Conservation (phyloP, 1,140 invertebrate genomes). For the Archivesica marissinica region DNA sequence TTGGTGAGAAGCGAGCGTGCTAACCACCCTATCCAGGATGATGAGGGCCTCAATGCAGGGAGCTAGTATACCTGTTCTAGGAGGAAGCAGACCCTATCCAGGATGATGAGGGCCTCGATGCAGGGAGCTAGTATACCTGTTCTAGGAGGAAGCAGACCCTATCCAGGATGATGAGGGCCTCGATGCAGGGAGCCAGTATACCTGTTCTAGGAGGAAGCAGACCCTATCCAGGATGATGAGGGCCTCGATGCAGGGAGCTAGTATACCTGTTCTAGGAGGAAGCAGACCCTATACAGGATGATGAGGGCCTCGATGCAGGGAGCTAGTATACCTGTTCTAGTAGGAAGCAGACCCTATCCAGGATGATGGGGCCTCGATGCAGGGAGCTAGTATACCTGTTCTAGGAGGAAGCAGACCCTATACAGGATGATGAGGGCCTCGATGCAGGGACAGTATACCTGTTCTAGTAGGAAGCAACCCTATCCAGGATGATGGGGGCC, state of each 20-base stretch:
- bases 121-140: constrained; percentile 76
- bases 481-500: constrained; percentile 75
- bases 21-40: constrained; percentile 75
- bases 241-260: constrained; percentile 76
- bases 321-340: constrained; percentile 69
- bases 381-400: too few relatives aligned
- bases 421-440: constrained; percentile 77
- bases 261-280: constrained; percentile 76
- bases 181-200: constrained; percentile 76
- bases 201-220: constrained; percentile 77
- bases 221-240: constrained; percentile 76
- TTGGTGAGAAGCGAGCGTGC: too few relatives aligned
- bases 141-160: constrained; percentile 75
- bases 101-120: constrained; percentile 75
- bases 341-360: too few relatives aligned
- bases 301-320: constrained; percentile 77
- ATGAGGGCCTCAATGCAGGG: constrained; percentile 77
- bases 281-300: constrained; percentile 74
- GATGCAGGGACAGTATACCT: constrained; percentile 72
- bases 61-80: constrained; percentile 78
- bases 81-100: constrained; percentile 75
- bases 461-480: constrained; percentile 74
- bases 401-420: constrained; percentile 73
- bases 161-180: constrained; percentile 76
- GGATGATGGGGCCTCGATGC: too few relatives aligned